Evolutionary conservation across 2,113 vertebrate genomes (phyloP).

Genomic region (Pavo muticus): DNA sequence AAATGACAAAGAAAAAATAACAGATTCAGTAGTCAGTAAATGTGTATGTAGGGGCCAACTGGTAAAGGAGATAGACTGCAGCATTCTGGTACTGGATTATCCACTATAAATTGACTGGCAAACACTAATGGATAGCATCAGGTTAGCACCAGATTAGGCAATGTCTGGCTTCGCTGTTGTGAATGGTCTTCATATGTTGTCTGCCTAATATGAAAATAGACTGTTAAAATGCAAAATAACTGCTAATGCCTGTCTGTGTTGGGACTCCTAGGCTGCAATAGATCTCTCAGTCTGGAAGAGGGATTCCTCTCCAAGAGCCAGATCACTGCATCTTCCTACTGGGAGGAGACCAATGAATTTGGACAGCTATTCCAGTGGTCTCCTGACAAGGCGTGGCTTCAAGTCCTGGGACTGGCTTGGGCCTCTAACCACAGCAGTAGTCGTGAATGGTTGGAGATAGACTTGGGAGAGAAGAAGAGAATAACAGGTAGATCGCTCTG

Average conservation of each 20-base stretch:
- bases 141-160: conserved; percentile 42
- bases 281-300: conserved; percentile 74
- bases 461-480: conserved; percentile 85
- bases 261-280: conserved; percentile 79
- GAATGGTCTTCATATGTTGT: conserved; percentile 56
- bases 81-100: neutral
- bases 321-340: conserved; percentile 79
- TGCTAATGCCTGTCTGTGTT: conserved; percentile 18
- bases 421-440: conserved; percentile 71
- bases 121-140: conserved; percentile 43
- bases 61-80: neutral
- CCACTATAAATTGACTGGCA: conserved; percentile 16
- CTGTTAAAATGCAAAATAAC: conserved; percentile 50
- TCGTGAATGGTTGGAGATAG: conserved; percentile 83
- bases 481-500: conserved; percentile 80
- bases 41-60: conserved; percentile 3
- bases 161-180: conserved; percentile 45
- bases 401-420: conserved; percentile 73
- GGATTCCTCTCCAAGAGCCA: conserved; percentile 64
- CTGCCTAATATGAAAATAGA: conserved; percentile 63
- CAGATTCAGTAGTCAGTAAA: conserved; percentile 20
- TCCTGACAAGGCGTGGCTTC: conserved; percentile 71
- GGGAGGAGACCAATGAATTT: conserved; percentile 70
- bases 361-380: conserved; percentile 74
- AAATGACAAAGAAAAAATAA: conserved; percentile 30